Evolutionary conservation across 2,888 invertebrate species (phyloP), one percentile per base, ranked within the genome.

Genomic region (Villa cingulata): DNA sequence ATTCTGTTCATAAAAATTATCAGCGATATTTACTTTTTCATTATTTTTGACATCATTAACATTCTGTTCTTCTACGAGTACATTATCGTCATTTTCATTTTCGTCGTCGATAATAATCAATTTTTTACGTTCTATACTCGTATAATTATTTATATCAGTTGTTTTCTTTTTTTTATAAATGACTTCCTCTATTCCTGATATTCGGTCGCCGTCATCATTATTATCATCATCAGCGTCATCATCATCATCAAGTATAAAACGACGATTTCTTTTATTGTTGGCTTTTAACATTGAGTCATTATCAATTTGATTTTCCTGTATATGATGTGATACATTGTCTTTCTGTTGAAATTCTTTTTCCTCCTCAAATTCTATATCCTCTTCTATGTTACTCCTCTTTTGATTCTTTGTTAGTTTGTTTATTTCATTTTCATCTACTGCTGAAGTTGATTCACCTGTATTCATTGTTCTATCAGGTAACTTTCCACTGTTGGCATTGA

Each of bases 211-310:
- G n/a, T 5, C 23, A 40, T n/a, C n/a, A n/a, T n/a, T n/a, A n/a
- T n/a, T n/a, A n/a, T n/a, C n/a, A n/a, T n/a, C n/a, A n/a, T 19
- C 23, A 10, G 18, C 41, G 18, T 10, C 34, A 18, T 45, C 49
- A 41, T 49, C 45, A 40, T 39, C 48, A 40, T 46, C 42, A 17
- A 42, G 37, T 32, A 48, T 43, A 16, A 41, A 38, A 34, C 34
- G 36, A 23, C 46, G 52, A 41, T 41, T 45, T 1, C 52, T 50
- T 43, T 52, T 52, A 39, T 37, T 38, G 20, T 18, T 36, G 12
- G 20, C 40, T 37, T 20, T 41, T 32, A 17, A 41, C 29, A 12
- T 32, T 9, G 29, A 12, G 12, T 32, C 12, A 12, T 3, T 32
- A 32, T 32, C 29, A 32, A 32, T 32, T 32, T 32, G 29, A 32